These are phyloP conservation scores for Euspilapteryx auroguttella DNA, from an alignment of 2,888 invertebrate species.

Conservation along the genomic window DNA sequence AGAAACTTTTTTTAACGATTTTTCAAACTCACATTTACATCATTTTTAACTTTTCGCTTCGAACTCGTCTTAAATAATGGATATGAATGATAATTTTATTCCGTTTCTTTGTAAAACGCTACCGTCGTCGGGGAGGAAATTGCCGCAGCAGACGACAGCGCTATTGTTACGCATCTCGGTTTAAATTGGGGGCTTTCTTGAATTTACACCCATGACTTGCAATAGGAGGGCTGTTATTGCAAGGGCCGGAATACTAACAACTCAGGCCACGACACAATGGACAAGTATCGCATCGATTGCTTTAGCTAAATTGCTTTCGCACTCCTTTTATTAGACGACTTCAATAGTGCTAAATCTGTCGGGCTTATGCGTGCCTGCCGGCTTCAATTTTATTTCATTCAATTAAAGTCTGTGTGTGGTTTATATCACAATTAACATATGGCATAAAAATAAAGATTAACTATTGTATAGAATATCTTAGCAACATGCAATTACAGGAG, in stretches of 20 bases:
- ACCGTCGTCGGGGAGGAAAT: slow-evolving; percentile 48
- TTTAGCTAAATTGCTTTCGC: slow-evolving; percentile 17
- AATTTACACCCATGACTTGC: slow-evolving; percentile 58
- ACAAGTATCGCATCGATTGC: slow-evolving; percentile 25
- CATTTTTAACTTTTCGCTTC: slow-evolving; percentile 18
- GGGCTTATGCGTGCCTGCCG: background rate
- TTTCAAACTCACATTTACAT: too few relatives aligned
- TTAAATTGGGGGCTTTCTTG: slow-evolving; percentile 59
- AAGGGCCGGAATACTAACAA: slow-evolving; percentile 17
- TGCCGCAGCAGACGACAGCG: slow-evolving; percentile 39
- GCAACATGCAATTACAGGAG: slow-evolving; percentile 13
- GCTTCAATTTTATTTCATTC: slow-evolving; percentile 1
- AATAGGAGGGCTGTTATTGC: slow-evolving; percentile 24
- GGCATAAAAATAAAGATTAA: too few relatives aligned
- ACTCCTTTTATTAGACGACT: slow-evolving; percentile 11
- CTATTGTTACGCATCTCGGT: slow-evolving; percentile 55
- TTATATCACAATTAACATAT: slow-evolving; percentile 1
- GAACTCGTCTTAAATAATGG: slow-evolving; percentile 18
- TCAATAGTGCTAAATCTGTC: slow-evolving; percentile 1
- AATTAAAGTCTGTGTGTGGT: too few relatives aligned
- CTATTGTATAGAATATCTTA: slow-evolving; percentile 13
- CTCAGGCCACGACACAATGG: slow-evolving; percentile 11
- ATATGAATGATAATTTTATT: slow-evolving; percentile 44
- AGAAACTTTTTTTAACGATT: too few relatives aligned
- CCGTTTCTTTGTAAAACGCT: slow-evolving; percentile 40